Evolutionary conservation across 2,797 vertebrate genomes (phyloP).

Genomic region (Phyllotis vaccarum): DNA sequence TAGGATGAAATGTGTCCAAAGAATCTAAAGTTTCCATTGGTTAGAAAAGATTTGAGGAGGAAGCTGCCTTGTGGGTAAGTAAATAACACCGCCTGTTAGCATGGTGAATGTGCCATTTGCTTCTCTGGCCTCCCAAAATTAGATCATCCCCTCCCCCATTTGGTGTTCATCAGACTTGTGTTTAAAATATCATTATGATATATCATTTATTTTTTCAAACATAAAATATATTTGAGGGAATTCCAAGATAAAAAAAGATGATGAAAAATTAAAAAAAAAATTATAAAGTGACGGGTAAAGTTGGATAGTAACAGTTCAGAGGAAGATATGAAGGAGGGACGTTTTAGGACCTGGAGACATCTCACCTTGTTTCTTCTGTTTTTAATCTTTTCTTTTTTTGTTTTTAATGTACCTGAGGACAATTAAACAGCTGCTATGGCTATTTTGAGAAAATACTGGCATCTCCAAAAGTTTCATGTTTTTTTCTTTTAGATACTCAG

Average conservation of each 20-base stretch:
- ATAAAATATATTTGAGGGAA: slow-evolving; percentile 40
- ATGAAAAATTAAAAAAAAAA: background rate
- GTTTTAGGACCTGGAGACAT: background rate
- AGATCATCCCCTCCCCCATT: background rate
- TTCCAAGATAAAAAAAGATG: slow-evolving; percentile 59
- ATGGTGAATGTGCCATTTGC: slow-evolving; percentile 59
- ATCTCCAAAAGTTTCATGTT: background rate
- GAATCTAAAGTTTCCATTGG: slow-evolving; percentile 8
- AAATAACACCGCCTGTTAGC: background rate
- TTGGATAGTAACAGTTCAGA: background rate
- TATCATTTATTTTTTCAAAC: slow-evolving; percentile 62
- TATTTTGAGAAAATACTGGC: slow-evolving; percentile 65
- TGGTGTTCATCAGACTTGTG: slow-evolving; percentile 58
- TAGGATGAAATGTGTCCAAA: slow-evolving; percentile 29
- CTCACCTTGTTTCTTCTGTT: background rate
- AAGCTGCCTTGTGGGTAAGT: slow-evolving; percentile 40
- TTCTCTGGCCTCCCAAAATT: slow-evolving; percentile 3
- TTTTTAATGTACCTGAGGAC: slow-evolving; percentile 49
- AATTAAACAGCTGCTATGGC: background rate
- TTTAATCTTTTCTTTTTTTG: background rate
- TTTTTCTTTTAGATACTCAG: background rate
- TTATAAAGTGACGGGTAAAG: slow-evolving; percentile 61
- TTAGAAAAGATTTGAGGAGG: slow-evolving; percentile 34
- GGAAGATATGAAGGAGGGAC: background rate
- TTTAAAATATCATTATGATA: slow-evolving; percentile 50